phyloP scores from a whole-genome alignment of 2,888 invertebrate species.

The Aspidiotus rigidus region DNA sequence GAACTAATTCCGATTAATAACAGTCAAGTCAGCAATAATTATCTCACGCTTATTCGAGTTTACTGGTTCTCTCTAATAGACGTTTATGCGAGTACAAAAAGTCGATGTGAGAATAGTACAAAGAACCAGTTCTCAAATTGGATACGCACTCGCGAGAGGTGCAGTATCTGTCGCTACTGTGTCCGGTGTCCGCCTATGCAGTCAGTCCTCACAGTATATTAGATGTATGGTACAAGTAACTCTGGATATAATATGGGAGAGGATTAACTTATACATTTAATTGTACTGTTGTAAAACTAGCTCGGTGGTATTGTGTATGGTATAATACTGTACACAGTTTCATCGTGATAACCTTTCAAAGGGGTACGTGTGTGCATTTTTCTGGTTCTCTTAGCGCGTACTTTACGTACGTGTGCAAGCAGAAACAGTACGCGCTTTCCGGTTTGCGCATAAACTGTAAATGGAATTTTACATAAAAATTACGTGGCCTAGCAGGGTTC shows the following conservation, averaged over 20 bases:
- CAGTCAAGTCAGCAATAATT: conserved; percentile 28
- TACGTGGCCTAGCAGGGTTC: no score
- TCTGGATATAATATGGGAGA: conserved; percentile 15
- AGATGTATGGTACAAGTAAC: neutral
- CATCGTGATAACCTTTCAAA: neutral
- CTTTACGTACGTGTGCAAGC: no score
- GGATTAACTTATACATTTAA: conserved; percentile 23
- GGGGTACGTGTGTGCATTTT: neutral
- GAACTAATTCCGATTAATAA: conserved; percentile 30
- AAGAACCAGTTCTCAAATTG: conserved; percentile 27
- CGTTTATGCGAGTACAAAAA: neutral
- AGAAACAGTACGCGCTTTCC: no score
- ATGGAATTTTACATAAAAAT: no score
- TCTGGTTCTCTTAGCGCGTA: no score
- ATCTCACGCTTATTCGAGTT: conserved; percentile 19
- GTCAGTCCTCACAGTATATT: neutral
- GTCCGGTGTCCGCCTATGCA: neutral
- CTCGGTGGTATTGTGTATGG: conserved; percentile 7
- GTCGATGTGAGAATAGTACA: neutral
- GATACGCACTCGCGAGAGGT: conserved; percentile 26
- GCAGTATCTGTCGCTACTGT: conserved; percentile 21
- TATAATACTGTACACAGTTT: neutral
- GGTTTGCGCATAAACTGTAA: no score
- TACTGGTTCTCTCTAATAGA: neutral
- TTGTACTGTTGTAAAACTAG: conserved; percentile 11